Evolutionary conservation across 2,797 vertebrate species (phyloP).

Genomic region (Chelonia mydas): DNA sequence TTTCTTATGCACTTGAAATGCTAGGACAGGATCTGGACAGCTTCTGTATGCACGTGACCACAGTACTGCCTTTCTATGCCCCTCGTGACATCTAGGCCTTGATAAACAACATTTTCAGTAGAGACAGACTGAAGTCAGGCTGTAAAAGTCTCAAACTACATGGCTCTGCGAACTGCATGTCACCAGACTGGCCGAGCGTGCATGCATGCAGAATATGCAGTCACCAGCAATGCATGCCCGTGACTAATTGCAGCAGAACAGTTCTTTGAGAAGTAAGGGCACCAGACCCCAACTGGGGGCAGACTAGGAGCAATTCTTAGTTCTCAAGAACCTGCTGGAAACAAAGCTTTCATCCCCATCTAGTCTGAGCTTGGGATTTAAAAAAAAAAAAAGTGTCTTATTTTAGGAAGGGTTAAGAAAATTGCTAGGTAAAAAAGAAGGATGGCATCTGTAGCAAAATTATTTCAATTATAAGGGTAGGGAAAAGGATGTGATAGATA

Average conservation of each 20-base stretch:
- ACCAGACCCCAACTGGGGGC: not conserved
- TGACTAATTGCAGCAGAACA: not conserved
- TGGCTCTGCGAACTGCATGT: constrained; percentile 12
- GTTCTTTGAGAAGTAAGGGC: not conserved
- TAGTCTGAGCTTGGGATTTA: not conserved
- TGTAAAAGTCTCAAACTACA: not conserved
- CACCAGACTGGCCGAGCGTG: not conserved
- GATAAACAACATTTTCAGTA: not conserved
- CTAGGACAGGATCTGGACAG: not conserved
- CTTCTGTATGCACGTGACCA: not conserved
- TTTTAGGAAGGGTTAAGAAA: not conserved
- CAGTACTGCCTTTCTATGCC: not conserved
- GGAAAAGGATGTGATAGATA: not conserved
- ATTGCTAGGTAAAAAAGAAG: not conserved
- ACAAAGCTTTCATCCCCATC: constrained; percentile 31
- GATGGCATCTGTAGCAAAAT: not conserved
- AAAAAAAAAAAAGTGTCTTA: fast-evolving
- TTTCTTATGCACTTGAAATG: constrained; percentile 52
- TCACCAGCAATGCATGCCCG: not conserved
- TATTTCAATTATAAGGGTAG: not conserved
- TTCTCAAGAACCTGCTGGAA: constrained; percentile 61
- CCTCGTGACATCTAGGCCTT: not conserved
- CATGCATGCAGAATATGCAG: not conserved
- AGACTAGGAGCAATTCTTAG: not conserved
- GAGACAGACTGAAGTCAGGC: not conserved